phyloP scores from a whole-genome alignment of 2,888 invertebrate species.

The Poecilobothrus nobilitatus region DNA sequence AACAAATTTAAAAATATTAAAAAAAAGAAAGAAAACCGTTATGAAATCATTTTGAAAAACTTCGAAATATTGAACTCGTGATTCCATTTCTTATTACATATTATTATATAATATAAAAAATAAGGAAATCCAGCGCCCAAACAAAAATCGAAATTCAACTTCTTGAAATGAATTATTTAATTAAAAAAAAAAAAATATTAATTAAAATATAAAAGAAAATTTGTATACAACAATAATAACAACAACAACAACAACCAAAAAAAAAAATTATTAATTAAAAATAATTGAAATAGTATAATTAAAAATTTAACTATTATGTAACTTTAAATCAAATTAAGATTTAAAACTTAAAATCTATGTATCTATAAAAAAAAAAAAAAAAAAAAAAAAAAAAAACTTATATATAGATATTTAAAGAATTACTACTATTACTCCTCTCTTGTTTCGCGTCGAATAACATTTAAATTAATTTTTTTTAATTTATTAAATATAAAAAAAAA shows the following conservation, averaged over 20 bases:
- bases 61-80: no score
- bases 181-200: constrained; percentile 29
- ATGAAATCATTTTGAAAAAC: not conserved
- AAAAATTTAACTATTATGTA: no score
- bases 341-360: not conserved
- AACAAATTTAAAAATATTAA: constrained; percentile 15
- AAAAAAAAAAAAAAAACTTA: not conserved
- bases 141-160: constrained; percentile 49
- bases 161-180: constrained; percentile 36
- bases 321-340: constrained; percentile 11
- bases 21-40: constrained; percentile 14
- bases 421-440: not conserved
- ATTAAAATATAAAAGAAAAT: constrained; percentile 23
- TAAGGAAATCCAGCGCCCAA: constrained; percentile 40
- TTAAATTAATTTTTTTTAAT: constrained; percentile 7
- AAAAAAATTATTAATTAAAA: constrained; percentile 13
- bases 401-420: not conserved
- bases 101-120: not conserved
- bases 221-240: constrained; percentile 12
- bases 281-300: no score
- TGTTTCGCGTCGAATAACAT: constrained; percentile 12
- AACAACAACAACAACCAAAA: constrained; percentile 19
- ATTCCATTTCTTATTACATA: no score
- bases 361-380: no score
- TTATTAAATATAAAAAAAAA: not conserved